Conservation (phyloP, 2,888 invertebrate genomes). For the Leptarthrus brevirostris region DNA sequence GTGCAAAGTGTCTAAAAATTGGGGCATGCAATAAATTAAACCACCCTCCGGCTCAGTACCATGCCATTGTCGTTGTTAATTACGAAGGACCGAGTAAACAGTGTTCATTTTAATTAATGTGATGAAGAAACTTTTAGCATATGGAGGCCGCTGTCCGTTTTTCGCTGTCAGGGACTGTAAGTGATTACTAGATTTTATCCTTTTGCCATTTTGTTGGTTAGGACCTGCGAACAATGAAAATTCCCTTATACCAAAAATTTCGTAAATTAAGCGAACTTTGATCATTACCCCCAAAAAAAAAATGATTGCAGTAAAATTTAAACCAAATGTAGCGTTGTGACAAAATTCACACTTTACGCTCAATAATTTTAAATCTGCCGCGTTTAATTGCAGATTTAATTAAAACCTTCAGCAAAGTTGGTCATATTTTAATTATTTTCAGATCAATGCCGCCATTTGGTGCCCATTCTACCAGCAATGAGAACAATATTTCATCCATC, state of each 20-base stretch:
- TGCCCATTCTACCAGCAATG: conserved; percentile 25
- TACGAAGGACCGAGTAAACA: conserved; percentile 15
- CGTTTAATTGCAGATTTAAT: background rate
- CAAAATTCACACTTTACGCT: too few species aligned
- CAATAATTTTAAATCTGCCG: background rate
- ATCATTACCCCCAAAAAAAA: background rate
- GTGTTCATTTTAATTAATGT: conserved; percentile 44
- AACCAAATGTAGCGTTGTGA: too few species aligned
- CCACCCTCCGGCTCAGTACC: background rate
- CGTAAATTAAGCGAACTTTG: conserved; percentile 15
- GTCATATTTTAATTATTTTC: conserved; percentile 23
- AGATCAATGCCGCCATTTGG: conserved; percentile 31
- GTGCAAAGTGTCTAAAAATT: conserved; percentile 46
- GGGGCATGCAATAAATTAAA: conserved; percentile 39
- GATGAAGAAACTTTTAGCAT: conserved; percentile 14
- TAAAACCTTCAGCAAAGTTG: background rate
- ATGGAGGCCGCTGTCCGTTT: background rate
- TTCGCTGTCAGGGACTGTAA: background rate
- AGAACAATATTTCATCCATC: conserved; percentile 36
- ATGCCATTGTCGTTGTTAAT: conserved; percentile 11
- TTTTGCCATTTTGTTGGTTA: conserved; percentile 3
- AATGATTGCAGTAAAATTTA: too few species aligned
- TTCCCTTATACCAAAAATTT: background rate
- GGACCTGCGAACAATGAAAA: conserved; percentile 5
- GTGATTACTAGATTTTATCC: conserved; percentile 15